A percentile compares a stretch with the other conserved stretches of the same genome.
Evolutionary conservation across 2,888 invertebrate species (phyloP).

Genomic region (Herminia tarsipennalis): DNA sequence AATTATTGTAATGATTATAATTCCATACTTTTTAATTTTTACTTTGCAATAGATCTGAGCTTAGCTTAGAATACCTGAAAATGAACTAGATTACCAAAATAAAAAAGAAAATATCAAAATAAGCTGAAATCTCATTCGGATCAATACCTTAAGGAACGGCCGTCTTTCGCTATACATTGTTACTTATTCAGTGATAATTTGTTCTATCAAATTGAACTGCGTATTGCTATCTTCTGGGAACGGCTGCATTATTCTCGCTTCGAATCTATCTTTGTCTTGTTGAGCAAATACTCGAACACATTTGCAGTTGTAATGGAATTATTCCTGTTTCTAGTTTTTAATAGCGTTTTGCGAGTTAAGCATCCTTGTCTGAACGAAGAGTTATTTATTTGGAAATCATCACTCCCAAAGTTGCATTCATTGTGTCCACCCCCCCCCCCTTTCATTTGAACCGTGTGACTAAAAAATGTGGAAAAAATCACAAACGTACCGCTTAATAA

Average conservation of each 20-base stretch:
- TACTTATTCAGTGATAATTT: constrained; percentile 51
- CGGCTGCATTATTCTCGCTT: constrained; percentile 17
- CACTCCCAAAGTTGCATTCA: no score
- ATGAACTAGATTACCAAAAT: no score
- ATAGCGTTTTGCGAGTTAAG: neutral
- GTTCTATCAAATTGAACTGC: constrained; percentile 41
- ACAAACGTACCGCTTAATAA: no score
- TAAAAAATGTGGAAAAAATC: no score
- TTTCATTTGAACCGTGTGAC: no score
- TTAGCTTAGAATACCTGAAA: no score
- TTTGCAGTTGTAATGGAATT: constrained; percentile 27
- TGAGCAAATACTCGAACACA: constrained; percentile 19
- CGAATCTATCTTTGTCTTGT: constrained; percentile 23
- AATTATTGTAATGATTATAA: no score
- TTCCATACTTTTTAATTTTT: no score
- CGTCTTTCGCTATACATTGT: constrained; percentile 23
- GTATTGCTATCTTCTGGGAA: constrained; percentile 30
- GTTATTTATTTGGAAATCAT: no score
- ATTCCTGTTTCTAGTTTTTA: constrained; percentile 9
- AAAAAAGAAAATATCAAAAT: neutral
- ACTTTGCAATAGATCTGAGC: no score
- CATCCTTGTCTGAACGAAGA: neutral
- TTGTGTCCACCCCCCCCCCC: no score
- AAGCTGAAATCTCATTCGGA: neutral
- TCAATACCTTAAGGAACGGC: constrained; percentile 4